A percentile compares a stretch with the other conserved stretches of the same genome.
Evolutionary conservation across 2,888 invertebrate species (phyloP).

Genomic region (Cremastobaeus sp.): DNA sequence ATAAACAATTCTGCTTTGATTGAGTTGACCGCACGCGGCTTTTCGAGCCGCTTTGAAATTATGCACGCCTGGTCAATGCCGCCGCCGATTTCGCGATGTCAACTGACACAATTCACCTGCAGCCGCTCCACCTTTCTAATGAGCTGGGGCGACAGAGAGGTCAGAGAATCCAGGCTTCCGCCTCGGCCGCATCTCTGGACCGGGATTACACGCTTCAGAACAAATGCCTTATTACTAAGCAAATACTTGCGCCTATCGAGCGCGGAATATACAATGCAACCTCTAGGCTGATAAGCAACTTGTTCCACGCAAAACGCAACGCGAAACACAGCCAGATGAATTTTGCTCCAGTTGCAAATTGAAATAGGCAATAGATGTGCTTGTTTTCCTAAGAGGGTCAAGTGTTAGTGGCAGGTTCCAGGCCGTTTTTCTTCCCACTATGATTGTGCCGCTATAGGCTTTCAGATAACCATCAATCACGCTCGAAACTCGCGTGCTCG

Average conservation of each 20-base stretch:
- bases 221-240: conserved; percentile 33
- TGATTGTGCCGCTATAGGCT: too few species aligned
- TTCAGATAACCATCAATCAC: too few species aligned
- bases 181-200: conserved; percentile 16
- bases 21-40: conserved; percentile 9
- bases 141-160: too few species aligned
- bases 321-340: too few species aligned
- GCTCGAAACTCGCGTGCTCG: too few species aligned
- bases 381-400: too few species aligned
- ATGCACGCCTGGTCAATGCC: conserved; percentile 13
- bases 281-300: conserved; percentile 38
- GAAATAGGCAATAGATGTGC: too few species aligned
- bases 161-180: too few species aligned
- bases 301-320: conserved; percentile 11
- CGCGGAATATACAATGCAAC: conserved; percentile 30
- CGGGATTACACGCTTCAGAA: conserved; percentile 12
- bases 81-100: neutral
- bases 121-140: conserved; percentile 9
- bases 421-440: too few species aligned
- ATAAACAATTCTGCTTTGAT: conserved; percentile 30
- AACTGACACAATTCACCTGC: neutral
- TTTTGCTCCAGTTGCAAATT: too few species aligned
- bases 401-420: too few species aligned
- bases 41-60: conserved; percentile 8
- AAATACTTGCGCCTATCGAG: conserved; percentile 31